phyloP scores from a whole-genome alignment of 2,113 vertebrate species.

The Corydoras maculifer region DNA sequence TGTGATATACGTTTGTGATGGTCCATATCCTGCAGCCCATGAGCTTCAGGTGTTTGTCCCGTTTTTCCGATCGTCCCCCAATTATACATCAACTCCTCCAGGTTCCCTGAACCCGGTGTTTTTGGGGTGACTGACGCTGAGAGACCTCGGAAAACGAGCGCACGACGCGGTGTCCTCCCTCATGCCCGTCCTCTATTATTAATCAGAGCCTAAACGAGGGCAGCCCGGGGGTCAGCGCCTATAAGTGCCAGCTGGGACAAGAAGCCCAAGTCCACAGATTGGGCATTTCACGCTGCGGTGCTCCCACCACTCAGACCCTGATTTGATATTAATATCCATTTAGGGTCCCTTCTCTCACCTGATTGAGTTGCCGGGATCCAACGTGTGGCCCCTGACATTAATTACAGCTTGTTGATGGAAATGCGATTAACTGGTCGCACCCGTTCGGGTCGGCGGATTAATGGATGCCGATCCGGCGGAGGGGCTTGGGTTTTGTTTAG shows the following conservation, averaged over 20 bases:
- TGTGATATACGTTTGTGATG: too few relatives aligned
- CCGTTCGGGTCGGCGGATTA: too few relatives aligned
- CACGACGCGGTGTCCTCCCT: slow-evolving; percentile 52
- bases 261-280: slow-evolving; percentile 58
- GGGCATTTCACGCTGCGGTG: slow-evolving; percentile 73
- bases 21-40: too few relatives aligned
- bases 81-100: slow-evolving; percentile 66
- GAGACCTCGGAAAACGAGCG: slow-evolving; percentile 35
- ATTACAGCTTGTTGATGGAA: slow-evolving; percentile 46
- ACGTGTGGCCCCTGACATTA: slow-evolving; percentile 43
- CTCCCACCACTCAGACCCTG: slow-evolving; percentile 54
- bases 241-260: slow-evolving; percentile 57
- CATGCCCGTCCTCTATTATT: slow-evolving; percentile 66
- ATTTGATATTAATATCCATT: slow-evolving; percentile 75
- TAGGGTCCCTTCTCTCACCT: slow-evolving; percentile 56
- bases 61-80: slow-evolving; percentile 58
- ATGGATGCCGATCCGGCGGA: too few relatives aligned
- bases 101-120: slow-evolving; percentile 55
- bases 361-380: slow-evolving; percentile 59
- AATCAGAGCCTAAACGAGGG: slow-evolving; percentile 56
- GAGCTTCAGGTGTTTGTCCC: too few relatives aligned
- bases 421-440: slow-evolving; percentile 25
- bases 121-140: slow-evolving; percentile 49
- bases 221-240: slow-evolving; percentile 64
- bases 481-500: too few relatives aligned